phyloP scores from a whole-genome alignment of 2,888 invertebrate genomes.

The Camponotus fellah region DNA sequence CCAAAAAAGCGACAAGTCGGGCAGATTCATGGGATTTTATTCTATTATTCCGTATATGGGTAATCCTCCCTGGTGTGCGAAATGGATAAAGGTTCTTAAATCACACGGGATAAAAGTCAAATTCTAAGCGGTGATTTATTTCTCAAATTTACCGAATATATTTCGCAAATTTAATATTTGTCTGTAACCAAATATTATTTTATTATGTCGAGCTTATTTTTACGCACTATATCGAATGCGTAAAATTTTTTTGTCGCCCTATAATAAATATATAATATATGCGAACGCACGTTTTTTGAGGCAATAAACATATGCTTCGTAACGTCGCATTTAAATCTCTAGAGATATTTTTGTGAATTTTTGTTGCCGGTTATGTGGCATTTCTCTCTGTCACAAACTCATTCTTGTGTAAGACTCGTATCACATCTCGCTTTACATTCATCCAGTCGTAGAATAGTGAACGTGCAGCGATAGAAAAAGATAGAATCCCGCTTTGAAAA shows the following conservation, averaged over 20 bases:
- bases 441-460: slow-evolving; percentile 27
- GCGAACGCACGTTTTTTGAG: slow-evolving; percentile 11
- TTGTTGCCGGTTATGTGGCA: slow-evolving; percentile 22
- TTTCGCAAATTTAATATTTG: slow-evolving; percentile 31
- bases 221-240: background rate
- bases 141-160: background rate
- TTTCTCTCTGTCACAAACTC: background rate
- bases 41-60: background rate
- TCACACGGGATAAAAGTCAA: slow-evolving; percentile 22
- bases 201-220: slow-evolving; percentile 6
- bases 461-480: slow-evolving; percentile 1
- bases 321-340: slow-evolving; percentile 20
- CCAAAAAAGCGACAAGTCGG: background rate
- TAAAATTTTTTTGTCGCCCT: background rate
- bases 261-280: background rate
- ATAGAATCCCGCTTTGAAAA: slow-evolving; percentile 26
- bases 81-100: slow-evolving; percentile 41
- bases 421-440: slow-evolving; percentile 33
- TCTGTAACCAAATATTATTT: background rate
- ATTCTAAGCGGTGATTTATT: slow-evolving; percentile 18
- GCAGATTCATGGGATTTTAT: slow-evolving; percentile 25
- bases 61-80: background rate
- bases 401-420: slow-evolving; percentile 22
- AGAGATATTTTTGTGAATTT: slow-evolving; percentile 32
- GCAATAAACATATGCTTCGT: slow-evolving; percentile 26